Percentiles rank a stretch among this genome's conserved stretches.
These are phyloP conservation scores for Eutolmus rufibarbis DNA, from an alignment of 2,888 invertebrate species.

Conservation along the genomic window DNA sequence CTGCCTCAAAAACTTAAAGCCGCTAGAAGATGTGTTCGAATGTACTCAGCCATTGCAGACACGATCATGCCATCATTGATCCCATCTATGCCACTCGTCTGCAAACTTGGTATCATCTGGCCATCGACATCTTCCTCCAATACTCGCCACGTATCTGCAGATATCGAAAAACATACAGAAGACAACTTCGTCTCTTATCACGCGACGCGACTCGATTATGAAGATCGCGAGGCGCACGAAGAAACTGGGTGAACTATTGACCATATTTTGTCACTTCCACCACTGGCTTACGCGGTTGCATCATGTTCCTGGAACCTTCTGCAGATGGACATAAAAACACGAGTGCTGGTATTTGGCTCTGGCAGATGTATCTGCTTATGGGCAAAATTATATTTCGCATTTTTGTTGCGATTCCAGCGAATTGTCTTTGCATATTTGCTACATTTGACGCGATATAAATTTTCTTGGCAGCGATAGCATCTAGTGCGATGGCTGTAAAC, in stretches of 20 bases:
- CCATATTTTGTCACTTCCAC: slow-evolving; percentile 3
- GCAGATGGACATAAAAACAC: background rate
- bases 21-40: background rate
- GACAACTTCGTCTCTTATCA: background rate
- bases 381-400: background rate
- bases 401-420: background rate
- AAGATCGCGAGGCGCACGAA: background rate
- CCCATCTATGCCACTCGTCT: background rate
- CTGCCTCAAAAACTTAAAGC: background rate
- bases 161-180: background rate
- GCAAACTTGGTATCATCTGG: background rate
- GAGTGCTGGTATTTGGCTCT: background rate
- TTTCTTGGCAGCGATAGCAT: background rate
- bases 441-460: background rate
- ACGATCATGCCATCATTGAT: background rate
- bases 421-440: background rate
- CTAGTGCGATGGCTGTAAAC: background rate
- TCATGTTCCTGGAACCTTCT: background rate
- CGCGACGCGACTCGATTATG: background rate
- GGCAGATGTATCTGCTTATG: background rate
- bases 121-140: background rate
- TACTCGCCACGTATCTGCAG: background rate
- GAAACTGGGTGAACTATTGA: background rate
- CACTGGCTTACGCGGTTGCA: background rate
- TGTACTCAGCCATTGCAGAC: background rate